Conservation (phyloP, 2,113 vertebrate species). For the Columba livia region DNA sequence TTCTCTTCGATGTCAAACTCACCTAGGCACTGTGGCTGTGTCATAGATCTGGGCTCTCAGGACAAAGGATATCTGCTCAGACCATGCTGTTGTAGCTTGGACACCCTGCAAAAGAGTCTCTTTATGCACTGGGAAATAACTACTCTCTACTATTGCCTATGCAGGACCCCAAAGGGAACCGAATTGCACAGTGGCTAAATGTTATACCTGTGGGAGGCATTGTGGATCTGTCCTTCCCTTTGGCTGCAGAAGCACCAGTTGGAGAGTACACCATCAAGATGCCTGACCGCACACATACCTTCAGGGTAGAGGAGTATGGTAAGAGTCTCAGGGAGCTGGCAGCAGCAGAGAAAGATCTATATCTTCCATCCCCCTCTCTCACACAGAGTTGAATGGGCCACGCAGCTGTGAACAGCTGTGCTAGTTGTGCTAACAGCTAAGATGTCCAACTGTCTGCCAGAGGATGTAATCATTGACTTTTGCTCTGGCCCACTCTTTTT, state of each 20-base stretch:
- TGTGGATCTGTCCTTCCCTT: conserved; percentile 51
- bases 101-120: not conserved
- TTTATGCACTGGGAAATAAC: not conserved
- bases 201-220: conserved; percentile 36
- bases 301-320: conserved; percentile 65
- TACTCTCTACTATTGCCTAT: not conserved
- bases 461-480: not conserved
- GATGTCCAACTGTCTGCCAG: not conserved
- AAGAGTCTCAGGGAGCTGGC: not conserved
- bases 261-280: conserved; percentile 51
- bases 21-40: not conserved
- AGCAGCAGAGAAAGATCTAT: not conserved
- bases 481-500: not conserved
- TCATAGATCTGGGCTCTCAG: not conserved
- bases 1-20: not conserved
- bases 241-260: conserved; percentile 34
- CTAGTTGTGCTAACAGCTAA: not conserved
- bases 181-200: conserved; percentile 57
- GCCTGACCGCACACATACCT: not conserved
- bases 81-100: not conserved
- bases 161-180: conserved; percentile 60
- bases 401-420: not conserved
- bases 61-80: not conserved
- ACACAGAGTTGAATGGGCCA: not conserved
- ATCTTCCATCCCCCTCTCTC: not conserved